A percentile compares a stretch with the other conserved stretches of the same genome.
phyloP scores from a whole-genome alignment of 2,888 invertebrate genomes.

The Lasioglossum malachurum region DNA sequence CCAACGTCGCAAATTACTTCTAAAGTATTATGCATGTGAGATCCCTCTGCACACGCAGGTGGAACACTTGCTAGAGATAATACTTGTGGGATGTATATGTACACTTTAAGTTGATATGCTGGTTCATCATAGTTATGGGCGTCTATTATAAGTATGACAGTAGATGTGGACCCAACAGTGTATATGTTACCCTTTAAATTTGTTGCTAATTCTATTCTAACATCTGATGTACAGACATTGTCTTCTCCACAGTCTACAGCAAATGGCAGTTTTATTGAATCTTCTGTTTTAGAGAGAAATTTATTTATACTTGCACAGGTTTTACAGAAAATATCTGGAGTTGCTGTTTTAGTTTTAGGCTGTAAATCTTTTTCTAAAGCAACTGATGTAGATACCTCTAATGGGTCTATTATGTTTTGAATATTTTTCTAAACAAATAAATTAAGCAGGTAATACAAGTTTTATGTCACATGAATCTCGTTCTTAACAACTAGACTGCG shows the following conservation, averaged over 20 bases:
- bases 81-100: slow-evolving; percentile 69
- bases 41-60: slow-evolving; percentile 65
- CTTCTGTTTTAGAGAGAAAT: slow-evolving; percentile 67
- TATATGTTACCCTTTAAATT: slow-evolving; percentile 49
- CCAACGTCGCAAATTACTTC: slow-evolving; percentile 75
- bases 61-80: slow-evolving; percentile 72
- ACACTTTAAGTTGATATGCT: slow-evolving; percentile 74
- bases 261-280: slow-evolving; percentile 70
- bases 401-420: slow-evolving; percentile 74
- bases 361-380: slow-evolving; percentile 39
- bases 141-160: slow-evolving; percentile 46
- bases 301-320: slow-evolving; percentile 70
- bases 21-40: slow-evolving; percentile 32
- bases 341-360: slow-evolving; percentile 31
- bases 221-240: slow-evolving; percentile 70
- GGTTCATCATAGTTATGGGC: slow-evolving; percentile 75
- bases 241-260: slow-evolving; percentile 76
- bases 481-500: background rate
- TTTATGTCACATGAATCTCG: background rate
- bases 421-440: slow-evolving; percentile 70
- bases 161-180: slow-evolving; percentile 65
- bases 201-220: slow-evolving; percentile 70
- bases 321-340: slow-evolving; percentile 48
- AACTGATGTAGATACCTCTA: slow-evolving; percentile 70
- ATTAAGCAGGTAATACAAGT: slow-evolving; percentile 12